Evolutionary conservation across 2,797 vertebrate species (phyloP).

Genomic region (Ctenosaura bakeri): DNA sequence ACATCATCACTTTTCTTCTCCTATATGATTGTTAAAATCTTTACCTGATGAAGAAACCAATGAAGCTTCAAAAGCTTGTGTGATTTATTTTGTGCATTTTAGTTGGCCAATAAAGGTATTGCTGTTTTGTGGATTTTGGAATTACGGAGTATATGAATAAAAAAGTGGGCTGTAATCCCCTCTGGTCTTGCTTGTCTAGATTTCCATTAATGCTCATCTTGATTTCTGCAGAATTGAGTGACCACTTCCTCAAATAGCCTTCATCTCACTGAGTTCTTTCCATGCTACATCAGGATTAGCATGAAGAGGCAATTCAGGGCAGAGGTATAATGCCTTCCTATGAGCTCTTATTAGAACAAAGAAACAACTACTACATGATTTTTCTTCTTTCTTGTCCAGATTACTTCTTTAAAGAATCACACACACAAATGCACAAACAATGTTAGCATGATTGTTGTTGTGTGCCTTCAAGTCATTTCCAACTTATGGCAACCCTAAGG

Average conservation of each 20-base stretch:
- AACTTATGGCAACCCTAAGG: too few species aligned
- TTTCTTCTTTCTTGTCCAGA: background rate
- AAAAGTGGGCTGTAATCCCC: too few species aligned
- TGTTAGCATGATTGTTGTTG: slow-evolving; percentile 14
- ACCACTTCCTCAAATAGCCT: background rate
- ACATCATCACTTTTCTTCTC: too few species aligned
- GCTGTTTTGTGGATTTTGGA: too few species aligned
- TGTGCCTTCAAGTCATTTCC: too few species aligned
- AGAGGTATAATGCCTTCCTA: background rate
- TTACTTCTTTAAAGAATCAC: slow-evolving; percentile 13
- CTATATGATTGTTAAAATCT: too few species aligned
- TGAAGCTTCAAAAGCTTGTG: too few species aligned
- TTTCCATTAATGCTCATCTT: background rate
- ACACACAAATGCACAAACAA: slow-evolving; percentile 41
- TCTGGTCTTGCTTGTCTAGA: background rate
- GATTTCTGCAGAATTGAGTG: background rate
- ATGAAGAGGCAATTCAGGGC: background rate
- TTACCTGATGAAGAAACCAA: too few species aligned
- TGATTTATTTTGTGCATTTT: too few species aligned
- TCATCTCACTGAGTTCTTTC: background rate
- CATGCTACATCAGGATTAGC: background rate
- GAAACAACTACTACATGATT: slow-evolving; percentile 15
- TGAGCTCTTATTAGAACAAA: background rate
- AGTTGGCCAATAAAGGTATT: too few species aligned
- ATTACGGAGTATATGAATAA: too few species aligned